Evolutionary conservation across 2,888 invertebrate species (phyloP).

Genomic region (Plagiodera versicolora): DNA sequence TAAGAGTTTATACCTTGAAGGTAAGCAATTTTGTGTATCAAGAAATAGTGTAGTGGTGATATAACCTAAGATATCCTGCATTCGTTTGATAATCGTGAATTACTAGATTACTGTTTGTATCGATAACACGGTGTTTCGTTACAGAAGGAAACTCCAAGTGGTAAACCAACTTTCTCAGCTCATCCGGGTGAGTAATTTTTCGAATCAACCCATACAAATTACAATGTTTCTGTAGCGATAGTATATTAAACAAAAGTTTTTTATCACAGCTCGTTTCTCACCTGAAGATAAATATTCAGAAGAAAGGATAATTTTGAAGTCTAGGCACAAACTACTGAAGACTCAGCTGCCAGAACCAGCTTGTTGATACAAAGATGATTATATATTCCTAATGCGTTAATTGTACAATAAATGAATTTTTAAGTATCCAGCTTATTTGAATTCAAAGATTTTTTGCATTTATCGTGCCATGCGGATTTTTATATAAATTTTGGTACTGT

Average conservation of each 20-base stretch:
- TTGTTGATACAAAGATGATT: slow-evolving; percentile 28
- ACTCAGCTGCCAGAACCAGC: slow-evolving; percentile 40
- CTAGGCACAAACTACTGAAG: slow-evolving; percentile 35
- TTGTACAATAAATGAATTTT: too few species aligned
- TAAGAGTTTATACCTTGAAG: slow-evolving; percentile 38
- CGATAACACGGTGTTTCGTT: slow-evolving; percentile 13
- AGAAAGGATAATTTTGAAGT: slow-evolving; percentile 39
- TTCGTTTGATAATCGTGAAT: too few species aligned
- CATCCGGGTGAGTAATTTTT: slow-evolving; percentile 36
- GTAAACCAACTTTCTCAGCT: slow-evolving; percentile 40
- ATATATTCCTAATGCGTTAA: background rate
- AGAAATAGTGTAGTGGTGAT: background rate
- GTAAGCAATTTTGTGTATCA: slow-evolving; percentile 18
- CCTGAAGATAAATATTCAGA: slow-evolving; percentile 41
- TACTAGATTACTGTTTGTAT: background rate
- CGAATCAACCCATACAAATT: too few species aligned
- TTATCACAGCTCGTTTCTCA: slow-evolving; percentile 39
- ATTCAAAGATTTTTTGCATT: too few species aligned
- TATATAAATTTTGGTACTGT: too few species aligned
- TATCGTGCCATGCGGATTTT: too few species aligned
- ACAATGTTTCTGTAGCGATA: too few species aligned
- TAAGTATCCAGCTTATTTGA: too few species aligned
- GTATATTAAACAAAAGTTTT: too few species aligned
- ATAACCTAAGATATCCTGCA: background rate
- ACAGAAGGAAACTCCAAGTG: slow-evolving; percentile 34